Percentiles rank a stretch among this genome's conserved stretches.
phyloP scores from a whole-genome alignment of 2,797 vertebrate genomes.

The Gila robusta region DNA sequence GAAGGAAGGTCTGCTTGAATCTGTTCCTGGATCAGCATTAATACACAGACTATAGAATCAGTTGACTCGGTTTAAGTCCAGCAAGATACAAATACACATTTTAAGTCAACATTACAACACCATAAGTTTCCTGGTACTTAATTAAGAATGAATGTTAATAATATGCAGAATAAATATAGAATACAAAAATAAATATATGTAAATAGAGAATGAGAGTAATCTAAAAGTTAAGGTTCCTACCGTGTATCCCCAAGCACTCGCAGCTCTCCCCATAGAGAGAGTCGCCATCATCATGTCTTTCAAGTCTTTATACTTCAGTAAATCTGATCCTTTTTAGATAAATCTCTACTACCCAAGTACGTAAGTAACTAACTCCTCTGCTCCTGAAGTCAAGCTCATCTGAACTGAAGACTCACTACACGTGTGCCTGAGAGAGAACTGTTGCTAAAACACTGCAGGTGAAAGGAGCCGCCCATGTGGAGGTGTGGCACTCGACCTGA shows the following conservation, averaged over 20 bases:
- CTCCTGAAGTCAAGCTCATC: not conserved
- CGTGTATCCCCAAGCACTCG: constrained; percentile 52
- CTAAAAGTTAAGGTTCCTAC: constrained; percentile 47
- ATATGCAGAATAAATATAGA: not conserved
- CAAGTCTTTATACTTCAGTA: not conserved
- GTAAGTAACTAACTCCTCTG: not conserved
- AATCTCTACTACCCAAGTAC: not conserved
- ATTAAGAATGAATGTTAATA: not conserved
- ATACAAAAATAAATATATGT: not conserved
- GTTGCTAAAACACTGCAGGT: constrained; percentile 16
- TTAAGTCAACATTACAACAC: not conserved
- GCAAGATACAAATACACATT: not conserved
- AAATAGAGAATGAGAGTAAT: not conserved
- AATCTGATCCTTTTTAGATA: not conserved
- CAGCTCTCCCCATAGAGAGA: constrained; percentile 58
- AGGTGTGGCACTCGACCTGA: constrained; percentile 4
- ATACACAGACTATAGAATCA: not conserved
- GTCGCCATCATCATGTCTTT: constrained; percentile 61
- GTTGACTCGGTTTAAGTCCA: not conserved
- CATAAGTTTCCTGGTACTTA: not conserved
- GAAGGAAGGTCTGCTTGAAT: not conserved
- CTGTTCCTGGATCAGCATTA: not conserved
- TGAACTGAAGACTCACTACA: constrained; percentile 30
- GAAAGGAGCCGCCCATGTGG: constrained; percentile 27
- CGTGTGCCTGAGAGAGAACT: not conserved